A percentile compares a stretch with the other conserved stretches of the same genome.
Evolutionary conservation across 2,113 vertebrate genomes (phyloP).

Genomic region (Syrrhaptes paradoxus): DNA sequence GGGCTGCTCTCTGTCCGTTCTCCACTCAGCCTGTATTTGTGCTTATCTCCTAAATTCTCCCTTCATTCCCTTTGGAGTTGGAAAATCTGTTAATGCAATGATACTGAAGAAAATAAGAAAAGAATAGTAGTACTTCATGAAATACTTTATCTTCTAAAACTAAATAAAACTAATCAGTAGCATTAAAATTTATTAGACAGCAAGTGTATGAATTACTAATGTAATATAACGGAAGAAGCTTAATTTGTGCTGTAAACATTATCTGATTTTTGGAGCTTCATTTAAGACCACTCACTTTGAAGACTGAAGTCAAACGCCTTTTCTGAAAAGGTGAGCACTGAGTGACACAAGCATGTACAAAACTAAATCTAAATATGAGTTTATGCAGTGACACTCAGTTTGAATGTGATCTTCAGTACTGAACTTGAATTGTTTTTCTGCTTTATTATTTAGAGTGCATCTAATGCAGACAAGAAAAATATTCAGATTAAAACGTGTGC

Average conservation of each 20-base stretch:
- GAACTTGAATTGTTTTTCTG: not conserved
- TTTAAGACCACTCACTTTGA: not conserved
- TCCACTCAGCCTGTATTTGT: not conserved
- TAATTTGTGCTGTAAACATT: not conserved
- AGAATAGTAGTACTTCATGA: not conserved
- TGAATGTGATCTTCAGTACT: not conserved
- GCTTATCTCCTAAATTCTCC: not conserved
- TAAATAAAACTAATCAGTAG: not conserved
- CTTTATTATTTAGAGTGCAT: not conserved
- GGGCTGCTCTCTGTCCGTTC: no score
- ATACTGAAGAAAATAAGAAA: not conserved
- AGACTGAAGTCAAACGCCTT: not conserved
- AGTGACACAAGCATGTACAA: not conserved
- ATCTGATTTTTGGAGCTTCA: not conserved
- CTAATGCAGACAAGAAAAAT: not conserved
- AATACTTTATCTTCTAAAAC: not conserved
- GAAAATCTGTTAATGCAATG: not conserved
- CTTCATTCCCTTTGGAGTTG: not conserved
- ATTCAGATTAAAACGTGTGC: not conserved
- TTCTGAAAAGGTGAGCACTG: not conserved
- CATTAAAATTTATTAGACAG: not conserved
- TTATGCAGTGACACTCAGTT: not conserved
- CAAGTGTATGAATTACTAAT: not conserved
- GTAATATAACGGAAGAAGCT: not conserved
- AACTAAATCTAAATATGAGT: not conserved